A percentile compares a stretch with the other conserved stretches of the same genome.
These are phyloP conservation scores for Battus philenor DNA, from an alignment of 1,140 invertebrate genomes.

Conservation along the genomic window DNA sequence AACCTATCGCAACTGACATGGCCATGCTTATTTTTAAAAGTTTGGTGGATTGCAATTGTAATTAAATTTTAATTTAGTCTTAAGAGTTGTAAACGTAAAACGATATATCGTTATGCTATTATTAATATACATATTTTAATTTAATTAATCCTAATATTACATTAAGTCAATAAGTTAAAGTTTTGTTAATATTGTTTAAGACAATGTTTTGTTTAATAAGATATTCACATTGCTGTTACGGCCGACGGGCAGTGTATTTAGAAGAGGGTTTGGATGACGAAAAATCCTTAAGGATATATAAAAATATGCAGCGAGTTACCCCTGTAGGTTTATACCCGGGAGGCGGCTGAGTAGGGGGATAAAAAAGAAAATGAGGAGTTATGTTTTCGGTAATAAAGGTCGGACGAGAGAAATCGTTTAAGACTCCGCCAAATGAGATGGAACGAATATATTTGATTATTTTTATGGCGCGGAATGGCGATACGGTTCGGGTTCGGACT, in stretches of 20 bases:
- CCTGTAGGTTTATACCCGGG: slow-evolving; percentile 48
- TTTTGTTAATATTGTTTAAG: no score
- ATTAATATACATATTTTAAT: not conserved
- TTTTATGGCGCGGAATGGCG: slow-evolving; percentile 71
- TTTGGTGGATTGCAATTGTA: no score
- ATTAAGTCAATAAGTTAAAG: no score
- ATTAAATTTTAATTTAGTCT: no score
- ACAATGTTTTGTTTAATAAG: no score
- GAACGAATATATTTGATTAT: slow-evolving; percentile 76
- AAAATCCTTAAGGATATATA: slow-evolving; percentile 51
- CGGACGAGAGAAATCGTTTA: slow-evolving; percentile 75
- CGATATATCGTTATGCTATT: not conserved
- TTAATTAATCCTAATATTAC: no score
- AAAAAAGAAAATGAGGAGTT: slow-evolving; percentile 75
- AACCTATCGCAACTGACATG: no score
- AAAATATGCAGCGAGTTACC: slow-evolving; percentile 65
- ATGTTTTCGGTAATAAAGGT: slow-evolving; percentile 74
- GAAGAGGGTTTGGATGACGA: slow-evolving; percentile 40
- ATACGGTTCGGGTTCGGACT: slow-evolving; percentile 47
- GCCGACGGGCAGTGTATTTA: no score
- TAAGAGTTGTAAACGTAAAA: not conserved
- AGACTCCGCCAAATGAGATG: slow-evolving; percentile 73
- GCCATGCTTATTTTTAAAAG: no score
- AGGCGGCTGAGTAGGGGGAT: slow-evolving; percentile 61
- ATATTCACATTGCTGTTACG: no score